Percentiles rank a stretch among this genome's conserved stretches.
Conservation (phyloP, 2,888 invertebrate species). For the Pterostichus madidus region DNA sequence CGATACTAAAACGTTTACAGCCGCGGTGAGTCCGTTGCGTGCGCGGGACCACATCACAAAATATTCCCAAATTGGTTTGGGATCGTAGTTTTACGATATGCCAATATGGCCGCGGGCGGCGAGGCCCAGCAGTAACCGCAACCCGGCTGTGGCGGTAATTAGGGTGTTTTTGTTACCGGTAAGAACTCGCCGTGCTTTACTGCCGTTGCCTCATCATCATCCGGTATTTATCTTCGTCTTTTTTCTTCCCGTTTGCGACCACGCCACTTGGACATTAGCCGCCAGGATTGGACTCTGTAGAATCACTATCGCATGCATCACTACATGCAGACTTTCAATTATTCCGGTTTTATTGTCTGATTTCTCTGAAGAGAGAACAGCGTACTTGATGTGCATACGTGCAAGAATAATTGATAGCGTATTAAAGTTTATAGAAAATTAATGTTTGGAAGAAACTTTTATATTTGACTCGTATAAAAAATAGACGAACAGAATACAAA, state of each 20-base stretch:
- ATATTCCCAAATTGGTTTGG: constrained; percentile 63
- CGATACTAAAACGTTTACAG: constrained; percentile 44
- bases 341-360: background rate
- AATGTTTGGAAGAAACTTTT: no score
- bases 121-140: constrained; percentile 51
- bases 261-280: constrained; percentile 59
- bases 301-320: background rate
- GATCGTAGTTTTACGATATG: constrained; percentile 64
- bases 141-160: constrained; percentile 59
- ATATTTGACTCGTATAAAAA: no score
- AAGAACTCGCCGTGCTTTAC: constrained; percentile 63
- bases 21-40: constrained; percentile 51
- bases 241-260: constrained; percentile 40
- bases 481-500: no score
- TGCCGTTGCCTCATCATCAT: constrained; percentile 59
- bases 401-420: no score
- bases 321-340: background rate
- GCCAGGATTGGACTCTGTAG: constrained; percentile 4
- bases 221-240: constrained; percentile 43
- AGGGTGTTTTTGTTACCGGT: constrained; percentile 67
- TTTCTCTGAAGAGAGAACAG: no score
- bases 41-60: constrained; percentile 29
- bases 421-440: no score
- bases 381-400: no score
- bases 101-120: constrained; percentile 59